Percentiles rank a stretch among this genome's conserved stretches.
phyloP scores from a whole-genome alignment of 2,888 invertebrate species.

The Tenthredo livida region DNA sequence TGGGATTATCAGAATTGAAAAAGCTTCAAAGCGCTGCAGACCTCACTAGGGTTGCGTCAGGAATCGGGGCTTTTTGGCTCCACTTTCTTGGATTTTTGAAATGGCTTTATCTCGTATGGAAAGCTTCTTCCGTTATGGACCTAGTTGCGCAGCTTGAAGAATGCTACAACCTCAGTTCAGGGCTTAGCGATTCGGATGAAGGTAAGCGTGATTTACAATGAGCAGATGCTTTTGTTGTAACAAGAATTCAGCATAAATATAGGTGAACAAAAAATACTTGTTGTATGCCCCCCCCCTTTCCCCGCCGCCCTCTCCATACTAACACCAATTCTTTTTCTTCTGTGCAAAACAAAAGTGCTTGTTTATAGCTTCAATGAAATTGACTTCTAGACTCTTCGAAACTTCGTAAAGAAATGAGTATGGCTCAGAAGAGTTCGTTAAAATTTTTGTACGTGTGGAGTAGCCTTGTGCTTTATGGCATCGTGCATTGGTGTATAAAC shows the following conservation, averaged over 20 bases:
- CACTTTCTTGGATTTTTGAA: slow-evolving; percentile 64
- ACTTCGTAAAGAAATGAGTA: slow-evolving; percentile 55
- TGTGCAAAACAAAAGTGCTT: not conserved
- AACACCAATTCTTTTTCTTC: not conserved
- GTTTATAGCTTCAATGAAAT: not conserved
- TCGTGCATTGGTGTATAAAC: slow-evolving; percentile 65
- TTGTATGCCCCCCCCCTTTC: no score
- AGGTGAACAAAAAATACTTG: not conserved
- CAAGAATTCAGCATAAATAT: not conserved
- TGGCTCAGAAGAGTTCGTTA: slow-evolving; percentile 53
- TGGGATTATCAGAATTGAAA: slow-evolving; percentile 58
- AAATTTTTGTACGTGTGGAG: slow-evolving; percentile 61
- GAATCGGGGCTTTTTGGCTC: slow-evolving; percentile 59
- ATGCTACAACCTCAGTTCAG: slow-evolving; percentile 61
- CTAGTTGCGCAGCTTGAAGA: slow-evolving; percentile 58
- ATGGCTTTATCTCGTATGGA: slow-evolving; percentile 63
- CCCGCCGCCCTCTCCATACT: not conserved
- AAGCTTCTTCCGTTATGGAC: slow-evolving; percentile 55
- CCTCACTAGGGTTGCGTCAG: slow-evolving; percentile 59
- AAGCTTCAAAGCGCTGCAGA: slow-evolving; percentile 56
- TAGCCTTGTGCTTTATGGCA: slow-evolving; percentile 59
- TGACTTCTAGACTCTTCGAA: not conserved
- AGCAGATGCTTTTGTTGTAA: not conserved
- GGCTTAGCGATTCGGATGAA: slow-evolving; percentile 55
- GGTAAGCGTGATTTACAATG: slow-evolving; percentile 56